These are phyloP conservation scores for Ovis canadensis DNA, from an alignment of 2,113 vertebrate genomes.

Conservation along the genomic window DNA sequence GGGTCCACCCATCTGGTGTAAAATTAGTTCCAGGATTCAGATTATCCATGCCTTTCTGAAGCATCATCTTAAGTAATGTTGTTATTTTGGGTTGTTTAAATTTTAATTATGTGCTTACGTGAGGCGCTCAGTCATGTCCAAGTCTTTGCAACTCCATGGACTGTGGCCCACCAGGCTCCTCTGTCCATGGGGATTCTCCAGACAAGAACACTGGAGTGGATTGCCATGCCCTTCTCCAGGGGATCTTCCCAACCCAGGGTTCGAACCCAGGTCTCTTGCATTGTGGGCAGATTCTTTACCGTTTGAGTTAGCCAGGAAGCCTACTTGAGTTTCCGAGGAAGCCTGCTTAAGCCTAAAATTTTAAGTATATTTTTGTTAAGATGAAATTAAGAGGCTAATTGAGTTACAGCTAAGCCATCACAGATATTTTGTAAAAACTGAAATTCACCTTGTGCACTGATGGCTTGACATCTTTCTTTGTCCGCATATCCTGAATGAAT, in stretches of 20 bases:
- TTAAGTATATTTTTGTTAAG: neutral
- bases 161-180: neutral
- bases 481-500: neutral
- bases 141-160: neutral
- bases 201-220: neutral
- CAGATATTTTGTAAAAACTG: neutral
- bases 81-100: neutral
- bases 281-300: neutral
- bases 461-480: neutral
- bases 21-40: neutral
- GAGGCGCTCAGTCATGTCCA: rapidly evolving
- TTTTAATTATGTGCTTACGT: neutral
- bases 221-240: neutral
- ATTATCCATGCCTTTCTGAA: neutral
- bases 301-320: neutral
- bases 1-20: neutral
- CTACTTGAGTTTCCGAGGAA: neutral
- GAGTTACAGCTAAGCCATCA: neutral
- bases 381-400: neutral
- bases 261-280: neutral
- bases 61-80: neutral
- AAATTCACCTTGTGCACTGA: neutral
- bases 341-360: neutral
- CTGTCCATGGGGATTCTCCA: neutral
- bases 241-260: neutral